Percentiles rank a stretch among this genome's conserved stretches.
Evolutionary conservation across 1,140 invertebrate genomes (phyloP).

Genomic region (Drosophila sulfurigaster): DNA sequence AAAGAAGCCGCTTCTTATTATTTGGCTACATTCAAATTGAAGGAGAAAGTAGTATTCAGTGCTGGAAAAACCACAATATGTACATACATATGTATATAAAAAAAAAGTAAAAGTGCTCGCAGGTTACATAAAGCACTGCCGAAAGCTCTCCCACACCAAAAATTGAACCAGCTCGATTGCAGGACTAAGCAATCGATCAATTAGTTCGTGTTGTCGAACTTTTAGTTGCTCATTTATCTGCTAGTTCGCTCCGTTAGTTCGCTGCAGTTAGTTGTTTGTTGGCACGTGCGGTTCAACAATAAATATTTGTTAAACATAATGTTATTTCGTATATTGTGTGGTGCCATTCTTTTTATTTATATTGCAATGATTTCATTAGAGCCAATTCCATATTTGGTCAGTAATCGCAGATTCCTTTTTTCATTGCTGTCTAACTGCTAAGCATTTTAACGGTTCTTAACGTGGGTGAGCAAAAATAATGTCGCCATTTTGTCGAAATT

Average conservation of each 20-base stretch:
- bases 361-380: neutral
- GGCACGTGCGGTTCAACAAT: neutral
- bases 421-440: neutral
- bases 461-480: neutral
- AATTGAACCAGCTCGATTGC: neutral
- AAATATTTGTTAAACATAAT: neutral
- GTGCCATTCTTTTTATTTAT: too few species aligned
- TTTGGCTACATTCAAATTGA: slow-evolving; percentile 40
- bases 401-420: neutral
- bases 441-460: neutral
- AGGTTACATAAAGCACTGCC: neutral
- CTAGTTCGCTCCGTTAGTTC: neutral
- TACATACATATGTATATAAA: too few species aligned
- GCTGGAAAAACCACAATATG: slow-evolving; percentile 4
- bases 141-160: neutral
- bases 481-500: neutral
- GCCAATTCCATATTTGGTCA: neutral
- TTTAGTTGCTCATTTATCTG: neutral
- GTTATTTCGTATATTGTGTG: too few species aligned
- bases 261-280: neutral
- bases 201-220: neutral
- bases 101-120: slow-evolving; percentile 13
- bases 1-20: slow-evolving; percentile 8
- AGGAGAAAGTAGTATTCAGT: slow-evolving; percentile 65
- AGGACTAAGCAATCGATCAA: neutral